These are phyloP conservation scores for Mesorhabditis belari DNA, from an alignment of 2,888 invertebrate species.

Conservation along the genomic window DNA sequence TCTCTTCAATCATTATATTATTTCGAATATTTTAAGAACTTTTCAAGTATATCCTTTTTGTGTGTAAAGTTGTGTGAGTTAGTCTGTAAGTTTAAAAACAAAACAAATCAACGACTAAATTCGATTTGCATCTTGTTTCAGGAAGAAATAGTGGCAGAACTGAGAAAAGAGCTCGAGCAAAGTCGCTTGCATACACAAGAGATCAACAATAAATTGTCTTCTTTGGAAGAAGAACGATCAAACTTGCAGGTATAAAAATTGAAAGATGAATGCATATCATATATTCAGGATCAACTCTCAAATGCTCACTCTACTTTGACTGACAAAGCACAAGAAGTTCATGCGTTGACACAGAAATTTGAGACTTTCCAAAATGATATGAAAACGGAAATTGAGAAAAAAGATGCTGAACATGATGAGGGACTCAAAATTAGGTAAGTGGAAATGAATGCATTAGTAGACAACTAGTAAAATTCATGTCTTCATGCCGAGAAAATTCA, in stretches of 20 bases:
- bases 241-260: background rate
- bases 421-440: constrained; percentile 11
- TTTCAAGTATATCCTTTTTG: background rate
- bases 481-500: background rate
- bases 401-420: too few species aligned
- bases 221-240: background rate
- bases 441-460: constrained; percentile 1
- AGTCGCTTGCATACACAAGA: background rate
- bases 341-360: background rate
- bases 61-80: too few species aligned
- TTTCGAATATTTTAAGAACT: background rate
- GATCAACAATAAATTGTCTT: too few species aligned
- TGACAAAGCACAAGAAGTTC: too few species aligned
- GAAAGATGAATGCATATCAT: too few species aligned
- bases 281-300: background rate
- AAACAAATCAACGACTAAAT: too few species aligned
- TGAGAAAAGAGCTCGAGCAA: constrained; percentile 13
- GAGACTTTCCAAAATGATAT: background rate
- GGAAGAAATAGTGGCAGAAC: constrained; percentile 23
- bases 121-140: too few species aligned
- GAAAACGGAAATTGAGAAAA: background rate
- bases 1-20: background rate
- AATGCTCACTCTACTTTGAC: background rate
- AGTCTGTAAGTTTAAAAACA: too few species aligned
- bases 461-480: background rate